Evolutionary conservation across 2,113 vertebrate genomes (phyloP).

Genomic region (Bettongia penicillata): DNA sequence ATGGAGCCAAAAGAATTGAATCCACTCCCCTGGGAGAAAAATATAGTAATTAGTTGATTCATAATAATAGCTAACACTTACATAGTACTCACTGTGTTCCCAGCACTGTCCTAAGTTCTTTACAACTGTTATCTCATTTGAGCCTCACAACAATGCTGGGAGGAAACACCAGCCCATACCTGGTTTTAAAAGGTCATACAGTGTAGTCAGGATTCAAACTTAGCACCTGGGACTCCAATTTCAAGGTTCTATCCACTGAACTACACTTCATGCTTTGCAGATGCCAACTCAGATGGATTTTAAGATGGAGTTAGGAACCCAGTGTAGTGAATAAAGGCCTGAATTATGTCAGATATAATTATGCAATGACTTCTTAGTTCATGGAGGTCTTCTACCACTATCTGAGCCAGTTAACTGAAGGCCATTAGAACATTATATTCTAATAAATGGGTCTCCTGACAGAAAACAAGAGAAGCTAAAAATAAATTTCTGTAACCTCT

Average conservation of each 20-base stretch:
- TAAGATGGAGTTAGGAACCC: slow-evolving; percentile 28
- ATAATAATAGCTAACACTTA: background rate
- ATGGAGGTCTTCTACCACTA: slow-evolving; percentile 1
- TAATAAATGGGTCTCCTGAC: background rate
- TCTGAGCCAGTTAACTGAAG: slow-evolving; percentile 27
- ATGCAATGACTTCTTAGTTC: slow-evolving; percentile 13
- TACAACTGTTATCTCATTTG: background rate
- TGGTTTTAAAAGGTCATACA: background rate
- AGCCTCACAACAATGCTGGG: background rate
- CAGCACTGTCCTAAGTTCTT: background rate
- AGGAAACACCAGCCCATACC: background rate
- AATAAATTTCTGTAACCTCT: background rate
- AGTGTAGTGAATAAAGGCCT: background rate
- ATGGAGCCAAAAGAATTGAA: background rate
- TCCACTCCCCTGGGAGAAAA: background rate
- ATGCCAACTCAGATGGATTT: slow-evolving; percentile 32
- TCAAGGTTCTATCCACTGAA: background rate
- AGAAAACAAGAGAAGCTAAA: background rate
- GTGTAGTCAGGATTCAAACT: background rate
- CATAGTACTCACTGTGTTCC: background rate
- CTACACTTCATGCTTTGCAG: background rate
- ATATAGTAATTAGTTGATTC: background rate
- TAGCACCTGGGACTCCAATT: background rate
- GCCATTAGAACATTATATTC: slow-evolving; percentile 38
- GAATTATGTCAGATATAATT: background rate